Base-by-base conservation (phyloP, 2,113 vertebrate genomes). In the Orthonyx spaldingii region DNA sequence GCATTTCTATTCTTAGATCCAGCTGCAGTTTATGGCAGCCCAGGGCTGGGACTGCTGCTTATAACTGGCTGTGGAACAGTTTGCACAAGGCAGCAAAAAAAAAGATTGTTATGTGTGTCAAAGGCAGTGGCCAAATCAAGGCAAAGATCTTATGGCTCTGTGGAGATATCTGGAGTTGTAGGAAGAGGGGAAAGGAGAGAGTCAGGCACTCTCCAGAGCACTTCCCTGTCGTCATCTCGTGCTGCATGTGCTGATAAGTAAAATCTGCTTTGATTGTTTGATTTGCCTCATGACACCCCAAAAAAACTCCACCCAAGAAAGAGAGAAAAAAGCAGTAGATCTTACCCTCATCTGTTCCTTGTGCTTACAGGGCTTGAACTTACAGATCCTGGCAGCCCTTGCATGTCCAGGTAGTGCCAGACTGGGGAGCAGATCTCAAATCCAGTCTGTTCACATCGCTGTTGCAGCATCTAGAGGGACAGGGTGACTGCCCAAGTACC, bases 1-100 rank as follows among this genome's bases (percentile, higher is more conserved):
- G 0, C 4, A 0, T 11, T 24, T 13, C 0, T 52, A 3, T 15
- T 55, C 13, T 11, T 0, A 26, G 8, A 13, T 12, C 6, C 5
- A 33, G 8, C 10, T 16, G 6, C 21, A 41, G 13, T 8, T 50
- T 22, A 8, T 18, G 18, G 33, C 15, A 41, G n/a, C 0, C 0
- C 15, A 7, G 33, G 64, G 32, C 16, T 32, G 49, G 16, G 13
- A 18, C 10, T 21, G 74, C 47, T 28, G 44, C 11, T 19, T 18
- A 56, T 37, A 5, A 11, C 44, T 13, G 3, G 13, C 35, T 56
- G 26, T 4, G 10, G 16, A 2, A 52, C 11, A 13, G 23, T 0
- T 50, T 32, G 52, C 14, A 7, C 3, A 14, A 10, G 6, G 18
- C 9, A 6, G 2, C 4, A 44, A 27, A 47, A 8, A 49, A 10